Evolutionary conservation across 2,113 vertebrate species (phyloP), one percentile per base, ranked within the genome.

Genomic region (Leptobrachium ailaonicum): DNA sequence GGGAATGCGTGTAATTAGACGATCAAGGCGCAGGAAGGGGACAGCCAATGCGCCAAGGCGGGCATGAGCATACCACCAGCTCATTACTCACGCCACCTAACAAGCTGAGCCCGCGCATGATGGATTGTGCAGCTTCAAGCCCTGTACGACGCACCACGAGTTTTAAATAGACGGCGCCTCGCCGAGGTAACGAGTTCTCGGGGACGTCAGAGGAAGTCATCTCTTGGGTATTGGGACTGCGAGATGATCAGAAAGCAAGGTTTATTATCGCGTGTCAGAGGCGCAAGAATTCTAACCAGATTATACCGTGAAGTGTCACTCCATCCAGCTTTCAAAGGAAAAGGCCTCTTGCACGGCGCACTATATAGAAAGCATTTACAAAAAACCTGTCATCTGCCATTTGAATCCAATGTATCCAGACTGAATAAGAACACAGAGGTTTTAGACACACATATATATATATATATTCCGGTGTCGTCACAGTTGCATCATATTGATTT

Each of bases 61-160:
- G 69, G 60, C 45, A 66, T 54, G 54, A 47, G 14, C 40, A 58
- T n/a, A 20, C 69, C 60, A 2, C 4, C 20, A 54, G 32, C 32
- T 54, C 47, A 43, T 79, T 72, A 79, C 69, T 79, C 58, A 79
- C 32, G 7, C 3, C 43, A 2, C 7, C 44, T 73, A 79, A 79
- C 63, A 69, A 72, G 70, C 60, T 54, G 8, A 11, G 8, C 4
- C 53, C 45, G 8, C 2, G 10, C 45, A 7, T 79, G 69, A 72
- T 54, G 62, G 13, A 79, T 79, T 32, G 13, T 44, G 2, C 10
- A 14, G 58, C 44, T 66, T n/a, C 58, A 20, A 41, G 20, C 44
- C 41, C 54, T 6, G 3, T 4, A 4, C 64, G 44, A 42, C 42
- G 2, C 56, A 60, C 2, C 62, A 42, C 10, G 50, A 56, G 64